Percentiles rank a stretch among this genome's conserved stretches.
Evolutionary conservation across 1,140 invertebrate genomes (phyloP).

Genomic region (Drosophila pruinosa): DNA sequence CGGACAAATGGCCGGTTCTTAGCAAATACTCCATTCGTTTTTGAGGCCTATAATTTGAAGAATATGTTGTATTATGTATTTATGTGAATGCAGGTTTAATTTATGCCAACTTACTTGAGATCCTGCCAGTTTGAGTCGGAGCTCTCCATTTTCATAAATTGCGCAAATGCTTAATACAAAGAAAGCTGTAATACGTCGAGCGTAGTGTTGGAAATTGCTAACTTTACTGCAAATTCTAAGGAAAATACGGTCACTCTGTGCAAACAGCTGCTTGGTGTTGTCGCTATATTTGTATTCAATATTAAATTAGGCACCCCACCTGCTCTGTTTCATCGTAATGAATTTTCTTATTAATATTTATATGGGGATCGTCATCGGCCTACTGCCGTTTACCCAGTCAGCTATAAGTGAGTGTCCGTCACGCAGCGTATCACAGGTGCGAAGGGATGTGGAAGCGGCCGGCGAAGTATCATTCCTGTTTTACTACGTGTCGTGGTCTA

Average conservation of each 20-base stretch:
- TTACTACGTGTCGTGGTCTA: constrained; percentile 77
- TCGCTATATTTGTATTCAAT: constrained; percentile 22
- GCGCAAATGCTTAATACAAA: background rate
- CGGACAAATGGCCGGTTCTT: constrained; percentile 37
- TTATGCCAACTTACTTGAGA: constrained; percentile 13
- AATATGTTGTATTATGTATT: background rate
- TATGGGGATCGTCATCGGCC: constrained; percentile 4
- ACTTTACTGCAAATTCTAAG: background rate
- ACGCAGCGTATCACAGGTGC: constrained; percentile 49
- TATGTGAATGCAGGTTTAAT: too few species aligned
- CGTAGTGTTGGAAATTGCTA: constrained; percentile 19
- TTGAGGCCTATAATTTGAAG: constrained; percentile 6
- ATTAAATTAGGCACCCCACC: constrained; percentile 30
- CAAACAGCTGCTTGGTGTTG: constrained; percentile 23
- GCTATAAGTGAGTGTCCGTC: constrained; percentile 58
- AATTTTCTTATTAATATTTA: constrained; percentile 20
- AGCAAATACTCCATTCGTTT: constrained; percentile 45
- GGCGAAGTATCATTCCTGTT: constrained; percentile 66
- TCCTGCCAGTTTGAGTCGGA: constrained; percentile 28
- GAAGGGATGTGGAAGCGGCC: constrained; percentile 31
- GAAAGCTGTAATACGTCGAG: background rate
- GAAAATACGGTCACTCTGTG: constrained; percentile 16
- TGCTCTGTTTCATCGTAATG: constrained; percentile 22
- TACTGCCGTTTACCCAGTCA: constrained; percentile 6
- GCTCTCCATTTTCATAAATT: constrained; percentile 22